A percentile compares a stretch with the other conserved stretches of the same genome.
Conservation (phyloP, 2,888 invertebrate species). For the Nymphalis urticae region DNA sequence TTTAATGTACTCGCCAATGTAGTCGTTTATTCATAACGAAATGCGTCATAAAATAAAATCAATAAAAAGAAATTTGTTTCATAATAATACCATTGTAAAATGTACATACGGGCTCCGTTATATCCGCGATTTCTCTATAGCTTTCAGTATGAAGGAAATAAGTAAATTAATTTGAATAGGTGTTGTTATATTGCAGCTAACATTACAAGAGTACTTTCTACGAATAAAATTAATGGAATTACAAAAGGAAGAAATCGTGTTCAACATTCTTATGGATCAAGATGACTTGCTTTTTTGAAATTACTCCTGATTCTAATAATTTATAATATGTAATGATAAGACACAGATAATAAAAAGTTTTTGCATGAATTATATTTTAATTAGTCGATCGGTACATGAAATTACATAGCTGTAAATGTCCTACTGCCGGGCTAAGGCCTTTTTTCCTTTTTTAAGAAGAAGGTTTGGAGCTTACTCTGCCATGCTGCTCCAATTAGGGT, state of each 20-base stretch:
- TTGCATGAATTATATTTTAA: too few species aligned
- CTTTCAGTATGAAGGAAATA: neutral
- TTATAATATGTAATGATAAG: neutral
- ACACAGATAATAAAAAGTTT: too few species aligned
- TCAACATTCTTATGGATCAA: slow-evolving; percentile 1
- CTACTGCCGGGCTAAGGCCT: too few species aligned
- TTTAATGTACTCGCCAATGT: slow-evolving; percentile 19
- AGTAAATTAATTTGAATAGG: slow-evolving; percentile 2
- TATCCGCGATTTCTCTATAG: slow-evolving; percentile 27
- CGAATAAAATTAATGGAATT: neutral
- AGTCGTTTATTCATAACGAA: slow-evolving; percentile 27
- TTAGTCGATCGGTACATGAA: too few species aligned
- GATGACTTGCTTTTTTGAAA: slow-evolving; percentile 8
- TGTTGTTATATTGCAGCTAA: slow-evolving; percentile 4
- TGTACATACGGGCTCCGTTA: slow-evolving; percentile 13
- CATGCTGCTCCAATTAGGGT: too few species aligned
- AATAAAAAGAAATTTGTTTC: slow-evolving; percentile 35
- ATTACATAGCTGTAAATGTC: too few species aligned
- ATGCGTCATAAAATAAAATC: slow-evolving; percentile 33
- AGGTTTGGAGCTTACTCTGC: too few species aligned
- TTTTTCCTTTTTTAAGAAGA: too few species aligned
- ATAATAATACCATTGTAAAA: slow-evolving; percentile 25
- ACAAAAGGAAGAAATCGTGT: slow-evolving; percentile 4
- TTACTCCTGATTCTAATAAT: neutral
- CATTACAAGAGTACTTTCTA: slow-evolving; percentile 12